phyloP scores from a whole-genome alignment of 2,888 invertebrate species.

The Linnaemya vulpina region DNA sequence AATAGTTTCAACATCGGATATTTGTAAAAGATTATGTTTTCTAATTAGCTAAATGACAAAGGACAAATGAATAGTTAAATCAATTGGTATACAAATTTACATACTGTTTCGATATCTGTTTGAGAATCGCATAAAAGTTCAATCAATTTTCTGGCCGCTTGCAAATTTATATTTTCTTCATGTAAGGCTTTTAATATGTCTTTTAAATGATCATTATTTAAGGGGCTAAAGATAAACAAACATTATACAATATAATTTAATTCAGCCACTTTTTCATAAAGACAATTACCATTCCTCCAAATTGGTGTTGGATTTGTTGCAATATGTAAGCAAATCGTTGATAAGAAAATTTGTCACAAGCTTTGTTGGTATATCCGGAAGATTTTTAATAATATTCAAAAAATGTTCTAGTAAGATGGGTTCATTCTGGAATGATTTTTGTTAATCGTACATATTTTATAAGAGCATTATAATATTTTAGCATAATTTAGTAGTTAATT shows the following conservation, averaged over 20 bases:
- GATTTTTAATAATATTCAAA: conserved; percentile 85
- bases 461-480: neutral
- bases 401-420: conserved; percentile 82
- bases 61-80: neutral
- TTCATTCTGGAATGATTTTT: conserved; percentile 84
- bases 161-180: conserved; percentile 86
- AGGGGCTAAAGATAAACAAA: conserved; percentile 79
- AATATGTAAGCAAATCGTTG: conserved; percentile 87
- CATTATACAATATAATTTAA: neutral
- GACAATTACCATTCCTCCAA: conserved; percentile 85
- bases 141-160: conserved; percentile 84
- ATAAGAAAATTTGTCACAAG: conserved; percentile 88
- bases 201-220: conserved; percentile 84
- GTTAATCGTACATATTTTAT: neutral
- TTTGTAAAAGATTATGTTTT: conserved; percentile 86
- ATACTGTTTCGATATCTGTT: conserved; percentile 80
- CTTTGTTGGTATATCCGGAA: conserved; percentile 84
- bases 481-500: neutral
- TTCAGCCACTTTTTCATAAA: neutral
- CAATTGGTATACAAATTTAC: neutral
- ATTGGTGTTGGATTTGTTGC: conserved; percentile 87
- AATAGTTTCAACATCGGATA: conserved; percentile 86
- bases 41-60: conserved; percentile 84
- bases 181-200: conserved; percentile 87
- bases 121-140: conserved; percentile 83